These are phyloP conservation scores for Diplosoma virens DNA, from an alignment of 23 tunicate genomes.

Conservation along the genomic window DNA sequence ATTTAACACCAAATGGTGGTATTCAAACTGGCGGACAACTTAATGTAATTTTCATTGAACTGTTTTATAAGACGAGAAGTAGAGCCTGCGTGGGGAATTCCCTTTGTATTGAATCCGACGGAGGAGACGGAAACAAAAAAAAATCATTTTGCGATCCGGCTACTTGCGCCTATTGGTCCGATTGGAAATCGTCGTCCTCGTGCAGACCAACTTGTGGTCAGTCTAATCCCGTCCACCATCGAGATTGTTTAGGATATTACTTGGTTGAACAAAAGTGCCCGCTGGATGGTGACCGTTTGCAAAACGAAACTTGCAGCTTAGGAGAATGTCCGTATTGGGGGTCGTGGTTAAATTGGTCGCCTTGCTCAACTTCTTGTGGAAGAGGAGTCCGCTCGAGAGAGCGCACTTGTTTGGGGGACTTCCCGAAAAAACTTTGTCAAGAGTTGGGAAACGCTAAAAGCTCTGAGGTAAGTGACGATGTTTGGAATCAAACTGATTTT, in stretches of 20 bases:
- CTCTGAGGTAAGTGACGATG: not conserved
- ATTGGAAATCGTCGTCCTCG: constrained; percentile 34
- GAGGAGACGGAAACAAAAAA: no score
- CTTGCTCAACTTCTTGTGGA: constrained; percentile 46
- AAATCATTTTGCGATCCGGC: constrained; percentile 28
- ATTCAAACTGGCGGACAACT: no score
- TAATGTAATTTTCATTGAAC: no score
- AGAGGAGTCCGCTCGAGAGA: constrained; percentile 41
- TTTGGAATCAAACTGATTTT: not conserved
- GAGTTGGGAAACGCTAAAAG: not conserved
- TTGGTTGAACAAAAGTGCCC: constrained; percentile 10
- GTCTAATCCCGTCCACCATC: constrained; percentile 2
- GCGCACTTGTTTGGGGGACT: constrained; percentile 60
- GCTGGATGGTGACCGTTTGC: not conserved
- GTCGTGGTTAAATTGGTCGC: constrained; percentile 42
- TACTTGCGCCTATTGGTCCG: constrained; percentile 44
- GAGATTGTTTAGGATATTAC: constrained; percentile 60
- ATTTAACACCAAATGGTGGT: no score
- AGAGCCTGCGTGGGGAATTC: no score
- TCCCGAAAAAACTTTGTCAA: constrained; percentile 33
- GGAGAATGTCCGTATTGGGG: constrained; percentile 43
- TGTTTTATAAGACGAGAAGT: no score
- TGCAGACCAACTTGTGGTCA: constrained; percentile 45
- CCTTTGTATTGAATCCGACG: no score
- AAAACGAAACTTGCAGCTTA: constrained; percentile 11